Evolutionary conservation across 2,888 invertebrate species (phyloP).

Genomic region (Lysandra bellargus): DNA sequence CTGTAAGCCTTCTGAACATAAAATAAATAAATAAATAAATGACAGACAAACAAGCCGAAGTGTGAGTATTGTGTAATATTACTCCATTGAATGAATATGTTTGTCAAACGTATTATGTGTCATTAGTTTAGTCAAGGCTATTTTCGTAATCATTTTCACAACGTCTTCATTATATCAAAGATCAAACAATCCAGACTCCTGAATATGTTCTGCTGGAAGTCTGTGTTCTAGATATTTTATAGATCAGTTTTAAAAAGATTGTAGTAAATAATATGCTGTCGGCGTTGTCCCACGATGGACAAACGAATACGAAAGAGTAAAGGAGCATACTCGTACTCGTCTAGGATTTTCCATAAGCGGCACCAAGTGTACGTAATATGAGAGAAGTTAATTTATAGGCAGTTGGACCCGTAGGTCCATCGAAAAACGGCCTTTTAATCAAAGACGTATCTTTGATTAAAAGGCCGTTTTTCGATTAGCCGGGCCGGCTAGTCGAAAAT

Average conservation of each 20-base stretch:
- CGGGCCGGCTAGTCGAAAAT: too few relatives aligned
- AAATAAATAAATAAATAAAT: constrained; percentile 36
- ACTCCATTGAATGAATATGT: constrained; percentile 66
- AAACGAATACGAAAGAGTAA: too few relatives aligned
- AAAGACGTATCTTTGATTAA: too few relatives aligned
- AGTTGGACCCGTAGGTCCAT: too few relatives aligned
- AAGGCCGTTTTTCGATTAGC: too few relatives aligned
- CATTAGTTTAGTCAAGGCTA: constrained; percentile 69
- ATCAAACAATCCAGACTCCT: neutral
- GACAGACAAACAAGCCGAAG: constrained; percentile 49
- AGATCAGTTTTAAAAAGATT: neutral
- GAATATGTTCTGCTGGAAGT: neutral
- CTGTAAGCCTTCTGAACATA: too few relatives aligned
- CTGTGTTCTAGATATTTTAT: neutral
- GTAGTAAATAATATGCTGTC: neutral
- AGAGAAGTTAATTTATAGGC: too few relatives aligned
- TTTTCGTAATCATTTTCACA: constrained; percentile 63
- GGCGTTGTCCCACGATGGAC: too few relatives aligned
- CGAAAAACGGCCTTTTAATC: too few relatives aligned
- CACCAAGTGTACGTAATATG: too few relatives aligned
- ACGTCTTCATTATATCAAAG: constrained; percentile 33
- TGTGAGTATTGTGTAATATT: constrained; percentile 65
- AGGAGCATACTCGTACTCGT: too few relatives aligned
- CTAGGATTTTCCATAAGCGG: too few relatives aligned
- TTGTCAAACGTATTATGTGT: constrained; percentile 67